These are phyloP conservation scores for Synergus laeviventris DNA, from an alignment of 2,888 invertebrate genomes.

Conservation along the genomic window DNA sequence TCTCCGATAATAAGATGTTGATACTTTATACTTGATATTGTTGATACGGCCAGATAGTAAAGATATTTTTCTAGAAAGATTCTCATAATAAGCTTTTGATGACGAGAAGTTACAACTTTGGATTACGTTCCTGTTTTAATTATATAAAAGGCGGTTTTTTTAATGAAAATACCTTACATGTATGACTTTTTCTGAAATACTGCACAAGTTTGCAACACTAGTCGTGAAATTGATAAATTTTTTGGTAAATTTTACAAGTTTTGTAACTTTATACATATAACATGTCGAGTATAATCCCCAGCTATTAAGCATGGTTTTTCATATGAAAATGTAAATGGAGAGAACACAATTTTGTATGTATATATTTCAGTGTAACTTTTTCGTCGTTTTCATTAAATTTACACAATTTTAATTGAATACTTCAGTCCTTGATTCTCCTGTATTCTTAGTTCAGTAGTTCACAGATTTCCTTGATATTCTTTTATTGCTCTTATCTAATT, in stretches of 20 bases:
- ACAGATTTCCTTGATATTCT: background rate
- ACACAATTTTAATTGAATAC: constrained; percentile 33
- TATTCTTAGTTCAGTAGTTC: background rate
- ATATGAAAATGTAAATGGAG: constrained; percentile 28
- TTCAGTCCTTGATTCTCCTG: background rate
- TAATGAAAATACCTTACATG: background rate
- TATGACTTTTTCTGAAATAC: background rate
- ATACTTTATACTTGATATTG: constrained; percentile 24
- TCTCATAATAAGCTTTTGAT: constrained; percentile 31
- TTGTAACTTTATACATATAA: constrained; percentile 26
- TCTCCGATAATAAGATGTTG: constrained; percentile 28
- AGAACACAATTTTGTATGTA: constrained; percentile 31
- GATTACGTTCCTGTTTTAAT: constrained; percentile 26
- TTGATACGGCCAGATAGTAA: constrained; percentile 28
- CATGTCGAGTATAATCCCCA: constrained; percentile 31
- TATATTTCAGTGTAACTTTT: constrained; percentile 36
- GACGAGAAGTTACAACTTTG: constrained; percentile 30
- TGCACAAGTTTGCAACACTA: background rate
- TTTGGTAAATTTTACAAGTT: constrained; percentile 30
- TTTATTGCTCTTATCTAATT: background rate
- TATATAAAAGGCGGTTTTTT: background rate
- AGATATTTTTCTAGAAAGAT: constrained; percentile 33
- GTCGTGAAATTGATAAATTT: background rate
- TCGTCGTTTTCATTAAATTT: constrained; percentile 40
- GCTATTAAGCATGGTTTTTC: constrained; percentile 32